Evolutionary conservation across 2,888 invertebrate genomes (phyloP), one percentile per base, ranked within the genome.

Genomic region (Nudaria mundana): DNA sequence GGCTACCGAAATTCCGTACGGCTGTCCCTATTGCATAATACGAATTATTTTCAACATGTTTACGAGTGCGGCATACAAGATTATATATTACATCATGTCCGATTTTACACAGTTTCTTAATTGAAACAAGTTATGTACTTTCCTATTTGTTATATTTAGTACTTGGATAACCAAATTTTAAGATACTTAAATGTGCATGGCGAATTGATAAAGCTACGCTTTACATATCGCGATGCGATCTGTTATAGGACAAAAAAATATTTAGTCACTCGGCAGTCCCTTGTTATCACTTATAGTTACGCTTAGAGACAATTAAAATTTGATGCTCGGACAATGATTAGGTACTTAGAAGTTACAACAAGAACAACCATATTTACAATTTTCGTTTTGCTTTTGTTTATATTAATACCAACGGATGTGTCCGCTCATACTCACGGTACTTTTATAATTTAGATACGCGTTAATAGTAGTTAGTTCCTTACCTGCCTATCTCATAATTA

Each of bases 181-280:
- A 5, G 2, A 41, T 52, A 43, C 44, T 23, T 52, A 51, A 51
- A 51, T 52, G 52, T 63, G 75, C 76, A 57, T 53, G 38, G 76
- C 76, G 76, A 74, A 70, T 62, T 63, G 39, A 53, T 62, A 59
- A 50, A 61, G 69, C 65, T 65, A 46, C 47, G 72, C 63, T 37
- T 49, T 63, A 59, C 5, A 5, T 55, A 47, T 34, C 55, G 33
- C 39, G 25, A 11, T 29, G 23, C 30, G 15, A 30, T 30, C 28
- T 14, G 15, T 13, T 16, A 20, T 8, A 13, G 8, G 23, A 15
- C 32, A 23, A 38, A 23, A 29, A n/a, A n/a, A n/a, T n/a, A n/a
- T n/a, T n/a, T n/a, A n/a, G n/a, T n/a, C n/a, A n/a, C n/a, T n/a
- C n/a, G n/a, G n/a, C n/a, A n/a, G n/a, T n/a, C n/a, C n/a, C n/a